A percentile compares a stretch with the other conserved stretches of the same genome.
These are phyloP conservation scores for Mungos mungo DNA, from an alignment of 2,113 vertebrate species.

Conservation along the genomic window DNA sequence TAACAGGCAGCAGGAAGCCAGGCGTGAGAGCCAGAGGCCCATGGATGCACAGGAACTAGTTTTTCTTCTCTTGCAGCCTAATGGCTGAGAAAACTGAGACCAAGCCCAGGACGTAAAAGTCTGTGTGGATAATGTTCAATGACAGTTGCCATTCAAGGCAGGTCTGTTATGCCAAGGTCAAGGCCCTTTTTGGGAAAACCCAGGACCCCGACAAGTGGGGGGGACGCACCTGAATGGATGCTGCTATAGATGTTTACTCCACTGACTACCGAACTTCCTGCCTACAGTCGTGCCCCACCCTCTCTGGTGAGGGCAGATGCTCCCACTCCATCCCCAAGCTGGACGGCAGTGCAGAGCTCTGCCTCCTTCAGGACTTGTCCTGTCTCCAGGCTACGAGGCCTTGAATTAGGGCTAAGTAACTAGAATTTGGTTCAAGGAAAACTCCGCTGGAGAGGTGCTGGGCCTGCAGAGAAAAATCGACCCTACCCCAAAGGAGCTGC, in stretches of 20 bases:
- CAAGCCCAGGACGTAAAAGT: not conserved
- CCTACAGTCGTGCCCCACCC: not conserved
- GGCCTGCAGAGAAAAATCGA: not conserved
- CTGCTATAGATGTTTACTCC: not conserved
- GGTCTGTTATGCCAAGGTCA: fast-evolving
- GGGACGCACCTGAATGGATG: no score
- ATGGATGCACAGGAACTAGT: not conserved
- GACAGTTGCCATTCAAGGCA: not conserved
- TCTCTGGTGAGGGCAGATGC: not conserved
- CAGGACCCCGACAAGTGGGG: not conserved
- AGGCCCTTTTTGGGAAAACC: not conserved
- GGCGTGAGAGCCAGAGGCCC: not conserved
- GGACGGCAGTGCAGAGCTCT: not conserved
- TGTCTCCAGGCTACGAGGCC: not conserved
- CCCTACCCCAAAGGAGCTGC: not conserved
- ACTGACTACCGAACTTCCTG: not conserved
- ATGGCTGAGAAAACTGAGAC: not conserved
- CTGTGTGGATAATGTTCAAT: not conserved
- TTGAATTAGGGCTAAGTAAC: not conserved
- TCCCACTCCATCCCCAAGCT: not conserved
- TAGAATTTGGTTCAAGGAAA: not conserved
- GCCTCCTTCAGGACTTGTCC: not conserved
- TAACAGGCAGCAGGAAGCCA: not conserved
- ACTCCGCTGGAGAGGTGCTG: not conserved
- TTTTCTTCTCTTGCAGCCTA: not conserved